These are phyloP conservation scores for Struthio camelus DNA, from an alignment of 2,113 vertebrate species.

Conservation along the genomic window DNA sequence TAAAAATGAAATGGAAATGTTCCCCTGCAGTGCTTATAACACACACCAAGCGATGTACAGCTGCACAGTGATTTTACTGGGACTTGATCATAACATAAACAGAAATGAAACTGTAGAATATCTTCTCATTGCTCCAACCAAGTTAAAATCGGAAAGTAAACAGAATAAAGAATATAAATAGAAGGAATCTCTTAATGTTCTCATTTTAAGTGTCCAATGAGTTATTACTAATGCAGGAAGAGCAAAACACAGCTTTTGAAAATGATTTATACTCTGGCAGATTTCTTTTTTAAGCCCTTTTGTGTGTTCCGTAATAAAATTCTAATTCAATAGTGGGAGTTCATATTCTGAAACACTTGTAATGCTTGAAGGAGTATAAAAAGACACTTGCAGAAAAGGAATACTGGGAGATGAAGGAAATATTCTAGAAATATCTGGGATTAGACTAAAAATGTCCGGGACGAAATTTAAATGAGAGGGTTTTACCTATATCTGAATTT, in stretches of 20 bases:
- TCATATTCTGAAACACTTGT: conserved; percentile 1
- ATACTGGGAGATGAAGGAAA: not conserved
- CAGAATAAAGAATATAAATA: not conserved
- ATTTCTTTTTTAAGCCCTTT: not conserved
- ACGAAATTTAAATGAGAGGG: not conserved
- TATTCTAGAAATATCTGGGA: not conserved
- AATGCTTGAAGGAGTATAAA: not conserved
- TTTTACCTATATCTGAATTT: not conserved
- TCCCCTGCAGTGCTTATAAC: not conserved
- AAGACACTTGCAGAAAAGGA: not conserved
- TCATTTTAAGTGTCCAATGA: not conserved
- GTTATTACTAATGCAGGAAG: not conserved
- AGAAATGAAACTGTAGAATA: not conserved
- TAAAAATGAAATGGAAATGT: not conserved
- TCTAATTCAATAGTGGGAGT: conserved; percentile 3
- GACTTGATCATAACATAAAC: not conserved
- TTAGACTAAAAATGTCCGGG: not conserved
- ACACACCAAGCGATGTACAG: not conserved
- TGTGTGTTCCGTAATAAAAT: not conserved
- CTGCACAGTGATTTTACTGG: not conserved
- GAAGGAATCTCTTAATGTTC: not conserved
- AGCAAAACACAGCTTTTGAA: not conserved
- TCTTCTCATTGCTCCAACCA: not conserved
- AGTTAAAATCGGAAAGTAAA: not conserved
- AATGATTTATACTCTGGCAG: not conserved